A percentile compares a stretch with the other conserved stretches of the same genome.
phyloP scores from a whole-genome alignment of 2,888 invertebrate genomes.

The Sialis lutaria region DNA sequence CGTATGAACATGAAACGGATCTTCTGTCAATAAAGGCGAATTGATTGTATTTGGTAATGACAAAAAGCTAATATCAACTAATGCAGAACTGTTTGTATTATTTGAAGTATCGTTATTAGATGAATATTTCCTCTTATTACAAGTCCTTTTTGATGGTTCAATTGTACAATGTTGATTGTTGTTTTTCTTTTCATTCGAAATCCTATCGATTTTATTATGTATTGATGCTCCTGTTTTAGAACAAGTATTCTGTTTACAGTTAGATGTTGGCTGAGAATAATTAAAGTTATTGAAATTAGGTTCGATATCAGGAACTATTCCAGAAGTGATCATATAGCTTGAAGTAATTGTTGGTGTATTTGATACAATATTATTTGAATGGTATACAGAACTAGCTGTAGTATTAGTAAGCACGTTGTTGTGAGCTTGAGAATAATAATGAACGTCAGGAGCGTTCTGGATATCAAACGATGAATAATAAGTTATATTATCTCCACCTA shows the following conservation, averaged over 20 bases:
- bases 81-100: slow-evolving; percentile 15
- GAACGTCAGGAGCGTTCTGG: not conserved
- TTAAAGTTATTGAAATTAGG: not conserved
- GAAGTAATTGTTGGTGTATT: not conserved
- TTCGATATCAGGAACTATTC: not conserved
- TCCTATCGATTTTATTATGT: not conserved
- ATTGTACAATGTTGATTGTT: slow-evolving; percentile 7
- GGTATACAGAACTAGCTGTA: slow-evolving; percentile 1
- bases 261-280: not conserved
- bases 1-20: slow-evolving; percentile 21
- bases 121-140: slow-evolving; percentile 18
- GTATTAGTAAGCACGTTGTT: not conserved
- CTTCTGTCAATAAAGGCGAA: slow-evolving; percentile 25
- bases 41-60: slow-evolving; percentile 23
- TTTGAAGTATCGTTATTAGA: slow-evolving; percentile 7
- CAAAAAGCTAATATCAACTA: slow-evolving; percentile 23
- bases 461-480: not conserved
- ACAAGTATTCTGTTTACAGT: not conserved
- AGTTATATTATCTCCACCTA: not conserved
- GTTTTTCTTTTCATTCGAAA: not conserved
- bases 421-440: slow-evolving; percentile 4
- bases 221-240: not conserved
- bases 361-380: not conserved
- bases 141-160: slow-evolving; percentile 7
- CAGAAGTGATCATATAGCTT: not conserved